A percentile compares a stretch with the other conserved stretches of the same genome.
Evolutionary conservation across 2,113 vertebrate genomes (phyloP).

Genomic region (Scomber scombrus): DNA sequence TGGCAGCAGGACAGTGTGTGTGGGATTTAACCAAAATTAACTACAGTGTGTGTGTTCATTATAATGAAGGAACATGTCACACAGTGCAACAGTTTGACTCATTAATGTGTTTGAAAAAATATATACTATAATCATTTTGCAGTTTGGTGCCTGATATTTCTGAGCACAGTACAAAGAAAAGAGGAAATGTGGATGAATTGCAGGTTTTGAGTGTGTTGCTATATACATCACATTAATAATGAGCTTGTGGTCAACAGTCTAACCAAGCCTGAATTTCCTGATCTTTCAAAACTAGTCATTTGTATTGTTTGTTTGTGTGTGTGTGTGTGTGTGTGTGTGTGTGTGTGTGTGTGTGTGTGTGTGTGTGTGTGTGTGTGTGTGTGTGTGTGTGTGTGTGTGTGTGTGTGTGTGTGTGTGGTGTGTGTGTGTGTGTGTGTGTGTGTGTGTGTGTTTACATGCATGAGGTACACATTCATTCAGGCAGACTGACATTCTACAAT

Average conservation of each 20-base stretch:
- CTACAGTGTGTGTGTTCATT: too few species aligned
- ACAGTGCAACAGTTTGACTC: too few species aligned
- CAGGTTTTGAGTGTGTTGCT: not conserved
- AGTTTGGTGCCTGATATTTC: too few species aligned
- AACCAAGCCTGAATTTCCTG: slow-evolving; percentile 50
- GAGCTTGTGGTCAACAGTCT: not conserved
- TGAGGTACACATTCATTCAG: not conserved
- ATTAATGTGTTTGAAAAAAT: too few species aligned
- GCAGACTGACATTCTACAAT: not conserved
- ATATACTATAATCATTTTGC: not conserved
- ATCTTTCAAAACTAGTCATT: slow-evolving; percentile 27
- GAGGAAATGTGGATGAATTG: not conserved
- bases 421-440: slow-evolving; percentile 5
- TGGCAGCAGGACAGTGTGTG: too few species aligned
- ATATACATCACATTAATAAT: not conserved
- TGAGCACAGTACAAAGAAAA: too few species aligned
- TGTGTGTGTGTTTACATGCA: slow-evolving; percentile 21
- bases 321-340: not conserved
- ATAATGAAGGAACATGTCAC: too few species aligned
- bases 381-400: not conserved
- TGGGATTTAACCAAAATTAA: too few species aligned
- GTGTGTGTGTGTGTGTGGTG: not conserved
- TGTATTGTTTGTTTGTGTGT: slow-evolving; percentile 6
- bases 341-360: not conserved
- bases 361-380: slow-evolving; percentile 8